phyloP scores from a whole-genome alignment of 2,888 invertebrate genomes.

The Smittia sp. region DNA sequence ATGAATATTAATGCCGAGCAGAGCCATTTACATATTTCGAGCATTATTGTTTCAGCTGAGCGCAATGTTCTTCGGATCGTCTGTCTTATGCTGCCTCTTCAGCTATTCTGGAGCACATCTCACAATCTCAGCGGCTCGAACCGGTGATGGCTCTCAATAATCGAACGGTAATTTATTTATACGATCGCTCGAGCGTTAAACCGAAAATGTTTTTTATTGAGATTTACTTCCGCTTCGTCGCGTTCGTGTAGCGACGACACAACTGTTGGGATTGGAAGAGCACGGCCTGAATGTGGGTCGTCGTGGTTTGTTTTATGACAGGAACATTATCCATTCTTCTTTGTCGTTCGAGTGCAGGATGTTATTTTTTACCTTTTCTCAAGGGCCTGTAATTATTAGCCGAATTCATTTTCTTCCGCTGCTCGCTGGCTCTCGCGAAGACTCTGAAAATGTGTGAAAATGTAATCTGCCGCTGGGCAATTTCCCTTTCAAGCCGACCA shows the following conservation, averaged over 20 bases:
- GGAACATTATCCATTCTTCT: conserved; percentile 25
- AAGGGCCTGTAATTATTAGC: no score
- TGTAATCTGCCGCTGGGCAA: no score
- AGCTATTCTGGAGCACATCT: not conserved
- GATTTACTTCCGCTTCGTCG: not conserved
- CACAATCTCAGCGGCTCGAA: not conserved
- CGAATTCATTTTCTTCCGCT: no score
- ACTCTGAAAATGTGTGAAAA: no score
- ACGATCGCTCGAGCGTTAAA: not conserved
- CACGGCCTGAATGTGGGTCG: not conserved
- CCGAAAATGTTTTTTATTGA: conserved; percentile 5
- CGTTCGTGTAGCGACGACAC: not conserved
- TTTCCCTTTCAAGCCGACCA: no score
- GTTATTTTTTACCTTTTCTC: conserved; percentile 1
- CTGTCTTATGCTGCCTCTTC: not conserved
- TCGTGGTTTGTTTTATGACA: conserved; percentile 21
- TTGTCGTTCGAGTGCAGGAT: conserved; percentile 17
- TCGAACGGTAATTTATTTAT: conserved; percentile 24
- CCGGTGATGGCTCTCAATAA: not conserved
- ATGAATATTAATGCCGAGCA: conserved; percentile 42
- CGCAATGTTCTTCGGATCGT: not conserved
- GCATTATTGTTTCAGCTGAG: conserved; percentile 9
- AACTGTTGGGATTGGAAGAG: conserved; percentile 1
- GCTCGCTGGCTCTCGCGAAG: no score
- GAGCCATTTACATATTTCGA: conserved; percentile 26